phyloP scores from a whole-genome alignment of 2,113 vertebrate species.

The Cheirogaleus medius region DNA sequence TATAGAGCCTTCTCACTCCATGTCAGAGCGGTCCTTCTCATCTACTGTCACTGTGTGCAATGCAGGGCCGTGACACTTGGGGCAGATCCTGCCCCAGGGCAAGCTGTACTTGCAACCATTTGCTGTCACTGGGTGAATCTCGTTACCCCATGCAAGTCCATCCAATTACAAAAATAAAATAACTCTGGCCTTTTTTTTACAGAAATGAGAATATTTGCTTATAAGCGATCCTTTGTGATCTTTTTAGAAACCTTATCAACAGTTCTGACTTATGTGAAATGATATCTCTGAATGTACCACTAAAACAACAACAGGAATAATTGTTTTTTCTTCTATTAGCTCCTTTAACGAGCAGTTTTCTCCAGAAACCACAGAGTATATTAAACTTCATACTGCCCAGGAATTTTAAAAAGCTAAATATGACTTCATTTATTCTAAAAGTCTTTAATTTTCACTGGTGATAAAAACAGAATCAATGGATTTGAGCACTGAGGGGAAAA shows the following conservation, averaged over 20 bases:
- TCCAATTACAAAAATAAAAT: background rate
- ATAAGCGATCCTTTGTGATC: constrained; percentile 26
- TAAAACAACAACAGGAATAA: constrained; percentile 36
- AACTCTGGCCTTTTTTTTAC: background rate
- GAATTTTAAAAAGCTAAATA: constrained; percentile 75
- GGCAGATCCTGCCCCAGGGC: background rate
- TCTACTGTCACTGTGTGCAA: background rate
- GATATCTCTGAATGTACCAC: background rate
- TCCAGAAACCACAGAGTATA: constrained; percentile 58
- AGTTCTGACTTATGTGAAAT: constrained; percentile 42
- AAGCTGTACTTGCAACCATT: background rate
- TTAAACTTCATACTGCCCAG: constrained; percentile 53
- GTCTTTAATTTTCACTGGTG: constrained; percentile 66
- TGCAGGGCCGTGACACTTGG: background rate
- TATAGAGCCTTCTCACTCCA: too few species aligned
- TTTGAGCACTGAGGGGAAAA: background rate
- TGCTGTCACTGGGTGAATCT: background rate
- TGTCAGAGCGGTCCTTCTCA: background rate
- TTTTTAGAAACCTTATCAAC: constrained; percentile 61
- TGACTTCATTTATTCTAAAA: constrained; percentile 68
- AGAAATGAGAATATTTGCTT: constrained; percentile 29
- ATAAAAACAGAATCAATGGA: constrained; percentile 64
- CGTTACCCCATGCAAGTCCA: background rate
- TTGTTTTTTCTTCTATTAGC: constrained; percentile 67
- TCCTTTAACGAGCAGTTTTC: constrained; percentile 60